Base-by-base conservation (phyloP, 2,113 vertebrate species). In the Aix galericulata region DNA sequence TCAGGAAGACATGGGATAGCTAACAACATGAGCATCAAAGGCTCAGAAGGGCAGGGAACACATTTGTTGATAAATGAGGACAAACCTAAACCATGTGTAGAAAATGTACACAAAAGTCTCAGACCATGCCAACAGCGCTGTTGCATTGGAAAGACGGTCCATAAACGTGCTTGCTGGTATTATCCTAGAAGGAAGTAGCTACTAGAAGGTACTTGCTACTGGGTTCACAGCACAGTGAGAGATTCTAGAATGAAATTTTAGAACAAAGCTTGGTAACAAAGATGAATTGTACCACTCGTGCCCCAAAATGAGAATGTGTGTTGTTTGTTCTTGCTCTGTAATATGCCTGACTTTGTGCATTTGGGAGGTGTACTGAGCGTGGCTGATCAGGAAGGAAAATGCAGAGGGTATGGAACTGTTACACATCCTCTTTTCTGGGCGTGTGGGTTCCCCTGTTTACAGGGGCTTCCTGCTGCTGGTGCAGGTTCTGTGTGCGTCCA, bases 401-500 rank as follows among this genome's bases (percentile, higher is more conserved):
- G 29, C 14, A 36, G 22, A 79, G 48, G 12, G 31, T 68, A 9
- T 18, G 25, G 56, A 88, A 50, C 80, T 42, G 31, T n/a, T 22
- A 21, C 21, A 88, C n/a, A 27, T 67, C 62, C 34, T 40, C 62
- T 68, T 82, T 50, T 11, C 52, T 20, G 21, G 8, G 6, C 48
- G 8, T 59, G 59, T 50, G 11, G 14, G 1, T 34, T 82, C 21
- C 56, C 10, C 12, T 25, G 0, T 22, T 55, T 12, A 34, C 36
- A 67, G 3, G 2, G 7, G 3, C 10, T 36, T 69, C 31, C 15
- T 3, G 2, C 56, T 74, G 52, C 11, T 74, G 7, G 2, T 12
- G 14, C 3, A 55, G 55, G 15, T 22, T 36, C 55, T 0, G 0
- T 44, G 34, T 17, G 55, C 10, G 6, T 2, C 20, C 38, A 64